phyloP scores from a whole-genome alignment of 2,797 vertebrate genomes.

The Phyllotis vaccarum region DNA sequence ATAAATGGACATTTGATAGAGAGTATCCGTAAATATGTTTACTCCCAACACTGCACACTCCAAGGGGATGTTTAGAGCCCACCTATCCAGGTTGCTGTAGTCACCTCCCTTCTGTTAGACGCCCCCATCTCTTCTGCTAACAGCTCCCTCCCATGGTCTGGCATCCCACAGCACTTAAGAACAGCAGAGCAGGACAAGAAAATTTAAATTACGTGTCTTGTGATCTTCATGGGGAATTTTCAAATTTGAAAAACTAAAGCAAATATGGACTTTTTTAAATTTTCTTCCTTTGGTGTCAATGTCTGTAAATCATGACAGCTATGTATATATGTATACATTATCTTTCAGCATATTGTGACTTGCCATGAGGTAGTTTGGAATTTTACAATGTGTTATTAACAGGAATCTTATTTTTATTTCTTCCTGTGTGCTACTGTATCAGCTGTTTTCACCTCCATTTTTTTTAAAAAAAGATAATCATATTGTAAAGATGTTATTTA shows the following conservation, averaged over 20 bases:
- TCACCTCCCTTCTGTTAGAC: not conserved
- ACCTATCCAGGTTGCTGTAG: not conserved
- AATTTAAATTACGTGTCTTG: not conserved
- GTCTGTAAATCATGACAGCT: not conserved
- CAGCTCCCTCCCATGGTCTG: not conserved
- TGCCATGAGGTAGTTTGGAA: not conserved
- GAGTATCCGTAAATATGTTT: not conserved
- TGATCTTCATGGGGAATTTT: not conserved
- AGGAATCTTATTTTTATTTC: not conserved
- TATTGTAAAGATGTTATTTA: not conserved
- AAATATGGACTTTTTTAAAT: not conserved
- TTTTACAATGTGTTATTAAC: not conserved
- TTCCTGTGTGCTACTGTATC: not conserved
- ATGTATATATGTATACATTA: fast-evolving
- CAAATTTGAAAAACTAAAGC: constrained; percentile 25
- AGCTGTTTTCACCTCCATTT: too few species aligned
- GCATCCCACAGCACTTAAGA: not conserved
- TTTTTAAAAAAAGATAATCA: not conserved
- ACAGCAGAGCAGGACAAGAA: not conserved
- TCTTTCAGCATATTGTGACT: not conserved
- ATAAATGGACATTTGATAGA: not conserved
- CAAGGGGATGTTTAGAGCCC: not conserved
- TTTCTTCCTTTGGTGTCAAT: not conserved
- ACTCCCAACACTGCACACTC: not conserved
- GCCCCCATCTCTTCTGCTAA: not conserved